phyloP scores from a whole-genome alignment of 2,888 invertebrate genomes.

The Leucoma salicis region DNA sequence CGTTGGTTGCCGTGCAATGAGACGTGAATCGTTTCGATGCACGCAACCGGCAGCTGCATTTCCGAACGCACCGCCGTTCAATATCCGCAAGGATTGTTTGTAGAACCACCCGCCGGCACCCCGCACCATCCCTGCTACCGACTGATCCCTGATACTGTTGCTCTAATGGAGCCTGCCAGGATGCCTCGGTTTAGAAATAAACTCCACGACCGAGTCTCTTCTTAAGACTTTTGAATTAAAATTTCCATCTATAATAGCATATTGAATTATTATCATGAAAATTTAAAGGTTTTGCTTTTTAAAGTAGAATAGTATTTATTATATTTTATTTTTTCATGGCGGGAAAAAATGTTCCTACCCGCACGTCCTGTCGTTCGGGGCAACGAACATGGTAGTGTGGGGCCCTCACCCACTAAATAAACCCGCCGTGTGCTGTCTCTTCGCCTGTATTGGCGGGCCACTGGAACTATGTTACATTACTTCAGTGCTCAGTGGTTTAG shows the following conservation, averaged over 20 bases:
- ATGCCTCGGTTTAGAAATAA: slow-evolving; percentile 65
- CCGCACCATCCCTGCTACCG: slow-evolving; percentile 34
- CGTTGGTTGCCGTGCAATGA: slow-evolving; percentile 61
- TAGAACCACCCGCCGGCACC: slow-evolving; percentile 48
- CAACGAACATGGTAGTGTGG: too few relatives aligned
- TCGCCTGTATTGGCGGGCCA: too few relatives aligned
- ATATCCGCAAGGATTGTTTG: slow-evolving; percentile 80
- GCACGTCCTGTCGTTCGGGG: too few relatives aligned
- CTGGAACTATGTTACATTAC: too few relatives aligned
- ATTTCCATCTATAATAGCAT: slow-evolving; percentile 12
- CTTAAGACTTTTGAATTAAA: slow-evolving; percentile 32
- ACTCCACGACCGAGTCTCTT: slow-evolving; percentile 41
- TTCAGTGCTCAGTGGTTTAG: too few relatives aligned
- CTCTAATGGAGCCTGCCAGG: slow-evolving; percentile 55
- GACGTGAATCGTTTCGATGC: slow-evolving; percentile 58
- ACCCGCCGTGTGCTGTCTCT: too few relatives aligned
- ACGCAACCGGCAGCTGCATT: slow-evolving; percentile 71
- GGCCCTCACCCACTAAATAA: too few relatives aligned
- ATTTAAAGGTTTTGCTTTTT: too few relatives aligned
- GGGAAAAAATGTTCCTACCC: too few relatives aligned
- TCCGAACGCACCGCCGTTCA: slow-evolving; percentile 80
- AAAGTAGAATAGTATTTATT: too few relatives aligned
- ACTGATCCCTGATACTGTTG: slow-evolving; percentile 44
- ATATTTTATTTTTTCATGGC: too few relatives aligned
- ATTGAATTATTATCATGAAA: slow-evolving; percentile 14